Evolutionary conservation across 2,797 vertebrate genomes (phyloP).

Genomic region (Sphaeramia orbicularis): DNA sequence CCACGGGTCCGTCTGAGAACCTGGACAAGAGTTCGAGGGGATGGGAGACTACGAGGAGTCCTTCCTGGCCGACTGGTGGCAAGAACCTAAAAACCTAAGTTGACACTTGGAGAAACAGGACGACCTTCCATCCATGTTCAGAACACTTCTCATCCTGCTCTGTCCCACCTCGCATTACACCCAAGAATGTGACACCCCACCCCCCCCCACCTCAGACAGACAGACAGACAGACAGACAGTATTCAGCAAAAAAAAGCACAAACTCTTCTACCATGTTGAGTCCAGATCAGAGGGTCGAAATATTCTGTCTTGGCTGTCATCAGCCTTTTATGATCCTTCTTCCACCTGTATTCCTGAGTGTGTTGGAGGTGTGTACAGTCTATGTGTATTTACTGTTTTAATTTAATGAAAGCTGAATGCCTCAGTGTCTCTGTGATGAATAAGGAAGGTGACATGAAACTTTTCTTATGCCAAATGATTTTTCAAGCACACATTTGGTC

Average conservation of each 20-base stretch:
- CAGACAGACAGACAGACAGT: slow-evolving; percentile 11
- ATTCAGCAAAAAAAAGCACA: slow-evolving; percentile 27
- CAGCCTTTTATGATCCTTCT: slow-evolving; percentile 41
- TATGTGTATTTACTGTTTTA: slow-evolving; percentile 33
- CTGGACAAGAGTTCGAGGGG: slow-evolving; percentile 92
- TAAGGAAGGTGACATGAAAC: slow-evolving; percentile 30
- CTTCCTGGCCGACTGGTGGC: slow-evolving; percentile 94
- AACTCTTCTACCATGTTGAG: slow-evolving; percentile 36
- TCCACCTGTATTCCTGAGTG: slow-evolving; percentile 7
- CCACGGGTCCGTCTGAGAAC: slow-evolving; percentile 24
- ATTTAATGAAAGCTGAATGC: slow-evolving; percentile 71
- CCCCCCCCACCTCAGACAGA: slow-evolving; percentile 21
- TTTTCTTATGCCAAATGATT: slow-evolving; percentile 32
- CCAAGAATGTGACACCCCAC: slow-evolving; percentile 41
- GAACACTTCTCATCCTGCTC: slow-evolving; percentile 8
- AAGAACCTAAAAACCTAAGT: slow-evolving; percentile 94
- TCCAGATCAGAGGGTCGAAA: slow-evolving; percentile 52
- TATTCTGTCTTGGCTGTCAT: slow-evolving; percentile 55
- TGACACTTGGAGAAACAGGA: slow-evolving; percentile 87
- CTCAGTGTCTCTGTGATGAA: slow-evolving; percentile 17
- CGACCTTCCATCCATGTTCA: slow-evolving; percentile 53
- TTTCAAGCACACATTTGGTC: slow-evolving; percentile 25
- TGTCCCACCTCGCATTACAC: slow-evolving; percentile 11
- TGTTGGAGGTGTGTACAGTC: slow-evolving; percentile 31
- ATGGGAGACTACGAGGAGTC: slow-evolving; percentile 96